Conservation (phyloP, 2,888 invertebrate genomes). For the Lasioglossum villosulum region DNA sequence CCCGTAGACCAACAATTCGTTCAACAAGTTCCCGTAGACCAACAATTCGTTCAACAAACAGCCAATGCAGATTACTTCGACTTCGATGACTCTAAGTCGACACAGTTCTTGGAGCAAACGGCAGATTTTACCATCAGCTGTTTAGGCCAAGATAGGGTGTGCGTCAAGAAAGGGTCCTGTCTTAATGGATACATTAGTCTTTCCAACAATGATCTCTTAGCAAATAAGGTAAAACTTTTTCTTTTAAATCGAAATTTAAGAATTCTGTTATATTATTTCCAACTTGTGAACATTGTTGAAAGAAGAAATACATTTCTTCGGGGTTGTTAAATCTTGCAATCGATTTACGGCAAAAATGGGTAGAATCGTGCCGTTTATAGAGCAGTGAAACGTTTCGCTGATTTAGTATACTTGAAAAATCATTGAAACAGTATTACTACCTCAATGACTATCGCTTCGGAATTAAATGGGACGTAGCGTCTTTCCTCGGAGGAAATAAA, state of each 20-base stretch:
- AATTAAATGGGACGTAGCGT: not conserved
- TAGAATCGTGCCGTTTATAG: not conserved
- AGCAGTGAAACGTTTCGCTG: not conserved
- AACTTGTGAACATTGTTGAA: not conserved
- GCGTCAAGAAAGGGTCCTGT: conserved; percentile 27
- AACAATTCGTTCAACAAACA: not conserved
- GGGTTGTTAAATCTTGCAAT: not conserved
- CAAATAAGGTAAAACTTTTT: conserved; percentile 33
- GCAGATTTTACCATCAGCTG: conserved; percentile 37
- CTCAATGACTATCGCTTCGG: not conserved
- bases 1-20: not conserved
- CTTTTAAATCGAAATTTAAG: not conserved
- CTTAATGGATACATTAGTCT: conserved; percentile 27
- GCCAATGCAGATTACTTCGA: not conserved
- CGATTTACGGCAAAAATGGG: not conserved
- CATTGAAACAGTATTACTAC: not conserved
- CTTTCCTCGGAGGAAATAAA: not conserved
- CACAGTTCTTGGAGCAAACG: not conserved
- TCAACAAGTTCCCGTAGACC: not conserved
- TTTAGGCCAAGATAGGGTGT: conserved; percentile 22
- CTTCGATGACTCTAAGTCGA: not conserved
- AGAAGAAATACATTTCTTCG: not conserved
- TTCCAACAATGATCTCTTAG: not conserved
- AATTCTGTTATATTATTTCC: not conserved
- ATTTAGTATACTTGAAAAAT: not conserved